Base-by-base conservation (phyloP, 2,888 invertebrate genomes). In the Caenorhabditis sp. region DNA sequence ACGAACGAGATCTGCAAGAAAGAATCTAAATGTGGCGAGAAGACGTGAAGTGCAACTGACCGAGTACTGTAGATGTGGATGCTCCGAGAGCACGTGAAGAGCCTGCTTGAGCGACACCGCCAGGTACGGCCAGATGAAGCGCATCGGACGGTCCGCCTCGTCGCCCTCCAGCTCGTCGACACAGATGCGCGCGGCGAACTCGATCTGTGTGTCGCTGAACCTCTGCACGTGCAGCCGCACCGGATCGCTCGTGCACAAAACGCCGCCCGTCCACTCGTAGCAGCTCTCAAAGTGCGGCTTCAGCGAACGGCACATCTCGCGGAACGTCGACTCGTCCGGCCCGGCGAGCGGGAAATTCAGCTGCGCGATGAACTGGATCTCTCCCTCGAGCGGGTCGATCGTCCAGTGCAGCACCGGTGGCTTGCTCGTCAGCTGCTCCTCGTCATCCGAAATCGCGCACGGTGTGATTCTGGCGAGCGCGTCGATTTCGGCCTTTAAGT, bases 321-420 rank as follows among this genome's bases (percentile, higher is more conserved):
- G 61, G 50, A 77, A 81, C 8, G 77, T 66, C n/a, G 65, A 39
- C 7, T 79, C 77, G 50, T 81, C 79, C 15, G 79, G 81, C 20
- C 81, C 81, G 39, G 65, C 59, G 17, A 81, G 65, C 13, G 74
- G 63, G 30, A 81, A 79, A 13, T 62, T 71, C 13, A 81, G 22
- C n/a, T 78, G 81, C 22, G 73, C 70, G 43, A 81, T 79, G 35
- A 81, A 75, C 43, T 81, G 81, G n/a, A 79, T 63, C 43, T 81
- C 81, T 9, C 79, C 81, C 32, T 81, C 81, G 26, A 81, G 53
- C 13, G 81, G 81, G 35, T 77, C 76, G 3, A 74, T 46, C 8
- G 81, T 78, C 81, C 81, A 81, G 50, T 81, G 81, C 20, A 81
- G 75, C 8, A 81, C 75, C 7, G 75, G 75, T 4, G 75, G 75